A percentile compares a stretch with the other conserved stretches of the same genome.
phyloP scores from a whole-genome alignment of 2,888 invertebrate species.

The Diarsia brunnea region DNA sequence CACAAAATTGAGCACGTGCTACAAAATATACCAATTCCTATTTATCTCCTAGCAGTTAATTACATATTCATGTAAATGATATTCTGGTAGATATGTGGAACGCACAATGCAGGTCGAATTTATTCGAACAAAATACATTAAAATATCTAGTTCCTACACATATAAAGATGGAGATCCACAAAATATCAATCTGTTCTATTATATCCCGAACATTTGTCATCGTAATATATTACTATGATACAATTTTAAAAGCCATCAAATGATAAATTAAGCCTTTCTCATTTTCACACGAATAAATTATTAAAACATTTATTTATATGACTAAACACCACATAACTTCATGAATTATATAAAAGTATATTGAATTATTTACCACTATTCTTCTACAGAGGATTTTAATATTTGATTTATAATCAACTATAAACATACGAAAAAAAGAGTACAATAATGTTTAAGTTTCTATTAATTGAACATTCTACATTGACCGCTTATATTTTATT shows the following conservation, averaged over 20 bases:
- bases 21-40: constrained; percentile 64
- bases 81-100: constrained; percentile 62
- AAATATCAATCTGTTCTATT: constrained; percentile 39
- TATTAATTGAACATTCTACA: constrained; percentile 76
- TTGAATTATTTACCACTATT: constrained; percentile 23
- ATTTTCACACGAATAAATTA: constrained; percentile 22
- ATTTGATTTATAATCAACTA: constrained; percentile 43
- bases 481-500: constrained; percentile 65
- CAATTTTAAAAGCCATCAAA: constrained; percentile 26
- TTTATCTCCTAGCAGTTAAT: constrained; percentile 41
- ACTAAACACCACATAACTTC: constrained; percentile 22
- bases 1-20: constrained; percentile 80
- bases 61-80: constrained; percentile 61
- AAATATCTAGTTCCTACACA: constrained; percentile 39
- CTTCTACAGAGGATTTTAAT: constrained; percentile 31
- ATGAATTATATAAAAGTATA: constrained; percentile 23
- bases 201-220: constrained; percentile 10
- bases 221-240: constrained; percentile 2
- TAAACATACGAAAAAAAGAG: constrained; percentile 38
- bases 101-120: constrained; percentile 49
- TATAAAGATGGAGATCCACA: constrained; percentile 30
- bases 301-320: constrained; percentile 4
- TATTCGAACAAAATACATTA: constrained; percentile 27
- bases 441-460: constrained; percentile 42
- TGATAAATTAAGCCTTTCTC: constrained; percentile 29